phyloP scores from a whole-genome alignment of 2,113 vertebrate genomes.

The Sebastes fasciatus region DNA sequence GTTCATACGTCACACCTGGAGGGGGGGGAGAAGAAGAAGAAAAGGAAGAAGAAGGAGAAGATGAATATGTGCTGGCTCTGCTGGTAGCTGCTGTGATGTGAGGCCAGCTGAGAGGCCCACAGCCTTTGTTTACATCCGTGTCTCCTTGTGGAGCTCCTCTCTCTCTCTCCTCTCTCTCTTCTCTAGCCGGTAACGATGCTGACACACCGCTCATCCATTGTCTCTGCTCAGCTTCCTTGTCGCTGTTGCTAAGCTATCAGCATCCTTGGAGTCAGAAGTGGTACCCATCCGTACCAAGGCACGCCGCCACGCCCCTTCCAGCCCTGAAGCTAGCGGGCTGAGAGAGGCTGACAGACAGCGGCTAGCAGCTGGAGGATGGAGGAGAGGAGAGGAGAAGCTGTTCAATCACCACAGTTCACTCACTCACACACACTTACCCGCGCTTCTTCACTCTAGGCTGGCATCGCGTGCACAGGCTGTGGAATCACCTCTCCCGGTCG shows the following conservation, averaged over 20 bases:
- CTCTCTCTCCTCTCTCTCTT: no score
- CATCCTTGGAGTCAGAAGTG: constrained; percentile 73
- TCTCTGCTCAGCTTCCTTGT: constrained; percentile 54
- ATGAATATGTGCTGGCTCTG: neutral
- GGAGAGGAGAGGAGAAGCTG: neutral
- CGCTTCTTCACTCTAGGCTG: constrained; percentile 64
- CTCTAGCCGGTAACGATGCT: constrained; percentile 46
- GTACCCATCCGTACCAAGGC: constrained; percentile 58
- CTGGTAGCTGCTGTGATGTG: no score
- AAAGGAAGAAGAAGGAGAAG: neutral
- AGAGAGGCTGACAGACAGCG: constrained; percentile 7
- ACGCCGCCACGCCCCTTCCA: constrained; percentile 76
- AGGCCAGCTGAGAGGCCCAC: constrained; percentile 69
- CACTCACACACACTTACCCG: constrained; percentile 66
- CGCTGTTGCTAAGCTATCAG: constrained; percentile 82
- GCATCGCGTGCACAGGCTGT: constrained; percentile 65
- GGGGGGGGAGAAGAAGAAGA: neutral
- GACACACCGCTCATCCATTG: constrained; percentile 68
- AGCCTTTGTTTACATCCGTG: constrained; percentile 75
- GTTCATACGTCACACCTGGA: constrained; percentile 72
- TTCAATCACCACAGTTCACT: constrained; percentile 31
- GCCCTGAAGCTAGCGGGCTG: constrained; percentile 30
- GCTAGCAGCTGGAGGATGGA: constrained; percentile 6
- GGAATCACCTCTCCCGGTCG: constrained; percentile 51
- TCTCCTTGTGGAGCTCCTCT: no score